Evolutionary conservation across 2,113 vertebrate genomes (phyloP).

Genomic region (Actenoides hombroni): DNA sequence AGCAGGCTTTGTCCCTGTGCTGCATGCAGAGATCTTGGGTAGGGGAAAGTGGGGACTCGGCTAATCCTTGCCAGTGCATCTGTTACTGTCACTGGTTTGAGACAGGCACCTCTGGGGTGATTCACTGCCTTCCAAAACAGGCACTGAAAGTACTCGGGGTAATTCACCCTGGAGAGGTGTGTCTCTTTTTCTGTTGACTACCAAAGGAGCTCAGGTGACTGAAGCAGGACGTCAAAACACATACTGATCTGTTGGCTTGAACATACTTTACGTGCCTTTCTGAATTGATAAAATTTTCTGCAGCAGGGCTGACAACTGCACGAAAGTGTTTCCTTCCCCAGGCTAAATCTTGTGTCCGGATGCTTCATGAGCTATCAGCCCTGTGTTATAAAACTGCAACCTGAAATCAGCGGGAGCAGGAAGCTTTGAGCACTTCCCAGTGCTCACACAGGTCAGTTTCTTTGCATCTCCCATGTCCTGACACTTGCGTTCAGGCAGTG

Average conservation of each 20-base stretch:
- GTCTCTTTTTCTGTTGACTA: background rate
- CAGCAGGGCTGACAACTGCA: background rate
- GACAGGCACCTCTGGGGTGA: background rate
- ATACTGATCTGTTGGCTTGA: accelerated
- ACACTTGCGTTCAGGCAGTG: background rate
- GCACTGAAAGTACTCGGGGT: background rate
- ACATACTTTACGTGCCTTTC: accelerated
- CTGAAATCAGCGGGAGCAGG: background rate
- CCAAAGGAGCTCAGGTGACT: background rate
- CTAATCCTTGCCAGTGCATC: background rate
- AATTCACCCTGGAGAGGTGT: background rate
- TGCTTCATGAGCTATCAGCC: background rate
- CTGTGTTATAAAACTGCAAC: background rate
- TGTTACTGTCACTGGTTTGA: background rate
- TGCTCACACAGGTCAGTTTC: background rate
- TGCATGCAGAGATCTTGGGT: background rate
- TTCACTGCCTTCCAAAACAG: background rate
- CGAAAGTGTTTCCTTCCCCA: background rate
- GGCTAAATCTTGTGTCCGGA: background rate
- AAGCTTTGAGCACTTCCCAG: background rate
- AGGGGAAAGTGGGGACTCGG: accelerated
- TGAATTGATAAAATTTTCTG: background rate
- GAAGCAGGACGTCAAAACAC: accelerated
- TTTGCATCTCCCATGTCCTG: background rate
- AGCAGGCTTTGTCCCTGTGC: background rate